These are phyloP conservation scores for Agapornis canus DNA, from an alignment of 2,797 vertebrate genomes.

Conservation along the genomic window DNA sequence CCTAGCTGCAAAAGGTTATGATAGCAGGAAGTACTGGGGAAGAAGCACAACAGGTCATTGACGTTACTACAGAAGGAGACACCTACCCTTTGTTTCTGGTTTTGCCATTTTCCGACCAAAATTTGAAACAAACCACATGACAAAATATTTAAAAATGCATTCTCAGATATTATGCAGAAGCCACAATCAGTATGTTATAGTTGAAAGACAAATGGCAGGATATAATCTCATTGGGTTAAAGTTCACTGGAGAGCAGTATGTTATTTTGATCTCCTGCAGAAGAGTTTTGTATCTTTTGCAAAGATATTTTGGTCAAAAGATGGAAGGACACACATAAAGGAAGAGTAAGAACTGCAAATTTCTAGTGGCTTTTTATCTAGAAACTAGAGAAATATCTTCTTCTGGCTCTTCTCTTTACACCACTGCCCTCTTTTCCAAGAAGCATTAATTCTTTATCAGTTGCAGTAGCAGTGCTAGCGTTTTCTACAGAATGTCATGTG, in stretches of 20 bases:
- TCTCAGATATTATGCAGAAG: background rate
- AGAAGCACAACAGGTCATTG: background rate
- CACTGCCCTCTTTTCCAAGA: background rate
- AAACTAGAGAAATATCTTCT: background rate
- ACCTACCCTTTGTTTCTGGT: background rate
- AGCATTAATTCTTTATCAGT: slow-evolving; percentile 44
- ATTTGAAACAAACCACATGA: background rate
- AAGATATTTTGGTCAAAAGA: background rate
- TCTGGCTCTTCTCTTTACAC: background rate
- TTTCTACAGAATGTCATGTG: background rate
- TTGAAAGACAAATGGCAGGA: background rate
- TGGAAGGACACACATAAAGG: background rate
- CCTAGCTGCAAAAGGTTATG: background rate
- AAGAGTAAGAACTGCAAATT: background rate
- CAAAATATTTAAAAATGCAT: background rate
- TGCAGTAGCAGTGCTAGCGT: background rate
- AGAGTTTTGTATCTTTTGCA: background rate
- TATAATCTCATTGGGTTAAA: background rate
- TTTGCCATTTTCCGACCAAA: background rate
- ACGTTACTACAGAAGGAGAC: background rate
- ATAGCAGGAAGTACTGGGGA: background rate
- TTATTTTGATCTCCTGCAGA: background rate
- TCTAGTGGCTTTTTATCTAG: background rate
- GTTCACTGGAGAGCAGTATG: background rate
- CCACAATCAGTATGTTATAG: background rate